These are phyloP conservation scores for Pampus argenteus DNA, from an alignment of 2,797 vertebrate species.

Conservation along the genomic window DNA sequence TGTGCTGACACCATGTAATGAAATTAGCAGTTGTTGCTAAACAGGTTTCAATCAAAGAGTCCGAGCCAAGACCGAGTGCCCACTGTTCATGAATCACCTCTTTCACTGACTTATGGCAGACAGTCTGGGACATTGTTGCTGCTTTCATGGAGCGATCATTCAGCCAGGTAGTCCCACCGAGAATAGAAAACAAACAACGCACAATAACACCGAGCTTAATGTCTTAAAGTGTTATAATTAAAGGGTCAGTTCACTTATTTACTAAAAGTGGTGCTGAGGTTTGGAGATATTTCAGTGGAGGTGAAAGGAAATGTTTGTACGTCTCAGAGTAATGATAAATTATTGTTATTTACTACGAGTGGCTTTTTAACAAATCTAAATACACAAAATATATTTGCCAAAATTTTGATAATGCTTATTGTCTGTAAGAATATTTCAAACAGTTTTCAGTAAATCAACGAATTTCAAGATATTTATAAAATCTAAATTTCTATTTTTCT, in stretches of 20 bases:
- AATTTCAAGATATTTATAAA: no score
- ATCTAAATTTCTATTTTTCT: no score
- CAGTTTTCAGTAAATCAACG: no score
- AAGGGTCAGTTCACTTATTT: slow-evolving; percentile 26
- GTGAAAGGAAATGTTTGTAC: no score
- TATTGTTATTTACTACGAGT: no score
- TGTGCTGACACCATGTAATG: slow-evolving; percentile 93
- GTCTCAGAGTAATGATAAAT: no score
- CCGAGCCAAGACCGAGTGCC: slow-evolving; percentile 80
- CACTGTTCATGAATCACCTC: slow-evolving; percentile 78
- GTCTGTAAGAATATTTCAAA: no score
- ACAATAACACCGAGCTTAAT: background rate
- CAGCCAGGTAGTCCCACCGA: slow-evolving; percentile 81
- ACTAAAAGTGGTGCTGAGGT: no score
- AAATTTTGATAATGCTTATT: no score
- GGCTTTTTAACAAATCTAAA: no score
- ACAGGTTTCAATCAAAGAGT: slow-evolving; percentile 96
- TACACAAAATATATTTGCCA: no score
- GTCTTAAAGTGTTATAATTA: slow-evolving; percentile 5
- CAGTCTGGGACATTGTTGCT: slow-evolving; percentile 62
- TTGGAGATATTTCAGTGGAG: no score
- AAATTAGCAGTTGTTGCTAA: slow-evolving; percentile 96
- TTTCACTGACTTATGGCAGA: slow-evolving; percentile 71
- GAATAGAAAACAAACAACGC: slow-evolving; percentile 12
- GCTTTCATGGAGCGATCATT: slow-evolving; percentile 67